Base-by-base conservation (phyloP, 92 coral and sea anemone genomes). In the Micromussa lordhowensis region DNA sequence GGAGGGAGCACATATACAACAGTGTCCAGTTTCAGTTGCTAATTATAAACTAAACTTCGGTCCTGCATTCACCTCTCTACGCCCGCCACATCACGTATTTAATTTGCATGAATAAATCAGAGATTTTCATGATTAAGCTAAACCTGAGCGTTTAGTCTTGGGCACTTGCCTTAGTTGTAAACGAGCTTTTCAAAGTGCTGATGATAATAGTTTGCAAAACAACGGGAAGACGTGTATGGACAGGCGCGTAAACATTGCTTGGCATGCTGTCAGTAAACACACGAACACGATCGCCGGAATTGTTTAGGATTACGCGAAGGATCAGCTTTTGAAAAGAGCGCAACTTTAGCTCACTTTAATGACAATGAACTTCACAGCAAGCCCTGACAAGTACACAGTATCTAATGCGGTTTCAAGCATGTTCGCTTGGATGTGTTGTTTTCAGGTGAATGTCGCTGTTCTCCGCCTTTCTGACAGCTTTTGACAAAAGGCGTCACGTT, bases 381-480 rank as follows among this genome's bases (percentile, higher is more conserved):
- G 90, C 78, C 57, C 85, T 95, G 95, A 92, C 96, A 95, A 95
- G 95, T 90, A 79, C 83, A 87, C 87, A 84, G 96, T 92, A 88
- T 94, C 94, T 93, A 88, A 92, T 93, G 90, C 90, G 94, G 94
- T 94, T 94, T 95, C 94, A 91, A 95, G 96, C 92, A 93, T 94
- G 96, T 94, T 95, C 93, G 92, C 89, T 85, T 84, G 87, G 94
- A 94, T 92, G 91, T 94, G 98, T 94, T 95, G 98, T 93, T 94
- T 91, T 95, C 89, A 90, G 89, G 94, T 90, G 94, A 94, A 95
- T 95, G 98, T 95, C 98, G 96, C 53, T 57, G 61, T 86, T 94
- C 98, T 90, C 98, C 98, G 98, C 98, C 98, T 93, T 84, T 86
- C 90, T 95, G 98, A 94, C 98, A 95, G 92, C 72, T 85, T 92